These are phyloP conservation scores for Lota lota DNA, from an alignment of 2,113 vertebrate species.

Conservation along the genomic window DNA sequence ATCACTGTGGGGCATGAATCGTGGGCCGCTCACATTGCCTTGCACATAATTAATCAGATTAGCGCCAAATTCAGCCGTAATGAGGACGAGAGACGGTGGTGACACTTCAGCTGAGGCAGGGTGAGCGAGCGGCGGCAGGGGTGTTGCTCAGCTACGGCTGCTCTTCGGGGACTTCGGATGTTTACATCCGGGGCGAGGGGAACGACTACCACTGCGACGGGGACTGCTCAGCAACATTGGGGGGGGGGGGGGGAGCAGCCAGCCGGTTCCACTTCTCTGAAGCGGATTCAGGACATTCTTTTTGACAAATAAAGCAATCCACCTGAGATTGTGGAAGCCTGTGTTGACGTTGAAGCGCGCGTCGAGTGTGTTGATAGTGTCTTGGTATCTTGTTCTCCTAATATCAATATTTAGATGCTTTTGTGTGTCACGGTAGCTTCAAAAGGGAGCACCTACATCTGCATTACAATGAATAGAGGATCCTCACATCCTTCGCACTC, in stretches of 20 bases:
- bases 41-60: constrained; percentile 82
- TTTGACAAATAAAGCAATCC: neutral
- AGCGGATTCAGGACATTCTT: neutral
- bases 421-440: neutral
- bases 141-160: constrained; percentile 69
- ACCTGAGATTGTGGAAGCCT: neutral
- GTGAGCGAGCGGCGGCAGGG: constrained; percentile 67
- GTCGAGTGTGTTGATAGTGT: neutral
- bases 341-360: constrained; percentile 2
- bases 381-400: too few relatives aligned
- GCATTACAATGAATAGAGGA: too few relatives aligned
- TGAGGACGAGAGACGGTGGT: constrained; percentile 86
- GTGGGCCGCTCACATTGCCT: constrained; percentile 75
- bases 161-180: constrained; percentile 24
- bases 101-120: constrained; percentile 80
- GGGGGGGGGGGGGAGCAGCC: neutral
- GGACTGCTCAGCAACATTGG: neutral
- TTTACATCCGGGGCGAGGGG: neutral
- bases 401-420: too few relatives aligned
- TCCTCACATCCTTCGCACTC: too few relatives aligned
- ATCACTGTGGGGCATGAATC: constrained; percentile 84
- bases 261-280: neutral
- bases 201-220: neutral
- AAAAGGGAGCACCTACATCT: neutral
- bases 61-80: constrained; percentile 89